A percentile compares a stretch with the other conserved stretches of the same genome.
phyloP scores from a whole-genome alignment of 1,140 invertebrate species.

The Drosophila nasuta region DNA sequence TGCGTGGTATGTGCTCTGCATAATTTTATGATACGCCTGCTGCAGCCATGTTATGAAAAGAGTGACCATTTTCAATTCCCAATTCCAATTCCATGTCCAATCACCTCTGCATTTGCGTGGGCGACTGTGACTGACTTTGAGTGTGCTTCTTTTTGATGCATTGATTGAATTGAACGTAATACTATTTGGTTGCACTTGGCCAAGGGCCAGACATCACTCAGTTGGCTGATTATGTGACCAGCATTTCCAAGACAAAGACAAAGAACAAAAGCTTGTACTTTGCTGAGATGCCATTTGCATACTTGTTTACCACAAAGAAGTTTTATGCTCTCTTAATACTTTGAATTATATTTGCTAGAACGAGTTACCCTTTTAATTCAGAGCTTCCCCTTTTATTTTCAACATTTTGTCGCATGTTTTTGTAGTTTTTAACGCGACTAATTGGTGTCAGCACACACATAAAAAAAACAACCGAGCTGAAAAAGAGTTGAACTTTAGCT shows the following conservation, averaged over 20 bases:
- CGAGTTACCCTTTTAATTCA: too few species aligned
- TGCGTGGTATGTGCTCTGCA: slow-evolving; percentile 78
- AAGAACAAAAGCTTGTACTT: slow-evolving; percentile 7
- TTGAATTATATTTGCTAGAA: too few species aligned
- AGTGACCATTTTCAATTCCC: slow-evolving; percentile 63
- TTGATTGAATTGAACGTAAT: slow-evolving; percentile 76
- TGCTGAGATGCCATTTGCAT: neutral
- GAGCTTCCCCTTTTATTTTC: too few species aligned
- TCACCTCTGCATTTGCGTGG: slow-evolving; percentile 58
- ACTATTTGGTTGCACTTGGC: slow-evolving; percentile 56
- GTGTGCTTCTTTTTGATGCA: slow-evolving; percentile 60
- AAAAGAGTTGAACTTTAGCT: neutral
- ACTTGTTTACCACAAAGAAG: neutral
- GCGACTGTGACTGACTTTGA: slow-evolving; percentile 37
- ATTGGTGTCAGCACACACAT: slow-evolving; percentile 2
- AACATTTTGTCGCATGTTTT: neutral
- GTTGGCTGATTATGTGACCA: slow-evolving; percentile 65
- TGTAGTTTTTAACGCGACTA: neutral
- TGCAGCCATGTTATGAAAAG: slow-evolving; percentile 45
- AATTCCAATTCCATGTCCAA: slow-evolving; percentile 46
- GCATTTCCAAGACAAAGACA: slow-evolving; percentile 35
- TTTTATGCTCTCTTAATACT: too few species aligned
- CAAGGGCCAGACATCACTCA: slow-evolving; percentile 70
- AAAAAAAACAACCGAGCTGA: neutral
- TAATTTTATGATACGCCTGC: slow-evolving; percentile 76